Evolutionary conservation across 2,888 invertebrate genomes (phyloP).

Genomic region (Colletes collaris): DNA sequence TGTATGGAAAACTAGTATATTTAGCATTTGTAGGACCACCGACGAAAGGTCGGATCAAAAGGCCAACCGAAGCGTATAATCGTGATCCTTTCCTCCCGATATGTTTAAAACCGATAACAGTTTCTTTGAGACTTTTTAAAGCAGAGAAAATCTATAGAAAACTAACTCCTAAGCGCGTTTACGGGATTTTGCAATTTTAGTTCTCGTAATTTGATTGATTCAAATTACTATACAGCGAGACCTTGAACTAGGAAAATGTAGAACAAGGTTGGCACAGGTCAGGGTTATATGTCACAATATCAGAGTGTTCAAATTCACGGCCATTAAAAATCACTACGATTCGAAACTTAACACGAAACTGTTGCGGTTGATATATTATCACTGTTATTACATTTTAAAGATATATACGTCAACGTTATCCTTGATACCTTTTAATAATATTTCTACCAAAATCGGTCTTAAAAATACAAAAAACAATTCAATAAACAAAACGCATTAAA

Average conservation of each 20-base stretch:
- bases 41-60: slow-evolving; percentile 15
- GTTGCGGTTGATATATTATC: slow-evolving; percentile 14
- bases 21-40: slow-evolving; percentile 12
- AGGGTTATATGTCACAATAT: slow-evolving; percentile 22
- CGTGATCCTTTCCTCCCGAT: background rate
- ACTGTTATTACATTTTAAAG: slow-evolving; percentile 9
- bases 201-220: slow-evolving; percentile 31
- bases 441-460: background rate
- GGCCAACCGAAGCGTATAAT: slow-evolving; percentile 9
- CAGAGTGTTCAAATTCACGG: slow-evolving; percentile 15
- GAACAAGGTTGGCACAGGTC: slow-evolving; percentile 33
- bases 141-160: background rate
- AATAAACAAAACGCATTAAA: background rate
- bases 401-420: slow-evolving; percentile 1
- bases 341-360: slow-evolving; percentile 1
- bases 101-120: background rate
- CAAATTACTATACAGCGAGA: background rate
- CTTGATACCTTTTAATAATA: background rate
- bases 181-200: background rate
- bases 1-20: slow-evolving; percentile 8
- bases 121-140: background rate
- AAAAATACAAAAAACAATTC: background rate
- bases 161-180: slow-evolving; percentile 15
- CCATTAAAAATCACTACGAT: slow-evolving; percentile 10
- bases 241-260: slow-evolving; percentile 55